Evolutionary conservation across 2,797 vertebrate species (phyloP), one percentile per base, ranked within the genome.

Genomic region (Pagetopsis macropterus): DNA sequence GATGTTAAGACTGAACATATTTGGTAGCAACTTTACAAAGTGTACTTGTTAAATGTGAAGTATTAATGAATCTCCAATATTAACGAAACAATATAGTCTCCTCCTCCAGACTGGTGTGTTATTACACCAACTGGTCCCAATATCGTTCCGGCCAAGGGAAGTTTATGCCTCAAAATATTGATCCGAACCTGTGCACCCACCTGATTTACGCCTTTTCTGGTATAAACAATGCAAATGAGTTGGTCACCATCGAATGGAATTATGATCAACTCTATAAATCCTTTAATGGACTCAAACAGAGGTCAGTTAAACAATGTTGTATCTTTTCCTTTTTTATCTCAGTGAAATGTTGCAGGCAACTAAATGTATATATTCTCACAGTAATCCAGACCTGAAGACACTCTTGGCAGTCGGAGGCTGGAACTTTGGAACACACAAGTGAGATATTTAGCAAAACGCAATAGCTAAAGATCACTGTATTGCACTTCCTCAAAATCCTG

Each of bases 121-220:
- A 97, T 88, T 95, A 94, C 72, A 95, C 94, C 41, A 96, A 94
- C 84, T 96, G 95, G 96, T 90, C 95, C 64, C 94, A 94, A 59
- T 94, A 89, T 51, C 89, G 95, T 43, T 76, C 63, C 3, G 83
- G 72, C 1, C 49, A 17, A 63, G 94, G 92, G n/a, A 94, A 72
- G 33, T 89, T 91, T 83, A 41, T 90, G 46, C 95, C 95, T 10
- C 45, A 5, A 3, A 91, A 96, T 70, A 63, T 96, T 66, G 89
- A 96, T 55, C 95, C 96, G 3, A 58, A 92, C 74, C 93, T 97
- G 56, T 97, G 96, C 46, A 96, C 96, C 13, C 96, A 96, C 76
- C 79, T 97, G 73, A 91, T 95, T 52, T 96, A 96, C 46, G 95
- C 96, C 66, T 97, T 96, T 82, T 79, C 95, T 23, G 87, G 83